phyloP scores from a whole-genome alignment of 2,113 vertebrate genomes.

The Cyprinodon brontotheroides region DNA sequence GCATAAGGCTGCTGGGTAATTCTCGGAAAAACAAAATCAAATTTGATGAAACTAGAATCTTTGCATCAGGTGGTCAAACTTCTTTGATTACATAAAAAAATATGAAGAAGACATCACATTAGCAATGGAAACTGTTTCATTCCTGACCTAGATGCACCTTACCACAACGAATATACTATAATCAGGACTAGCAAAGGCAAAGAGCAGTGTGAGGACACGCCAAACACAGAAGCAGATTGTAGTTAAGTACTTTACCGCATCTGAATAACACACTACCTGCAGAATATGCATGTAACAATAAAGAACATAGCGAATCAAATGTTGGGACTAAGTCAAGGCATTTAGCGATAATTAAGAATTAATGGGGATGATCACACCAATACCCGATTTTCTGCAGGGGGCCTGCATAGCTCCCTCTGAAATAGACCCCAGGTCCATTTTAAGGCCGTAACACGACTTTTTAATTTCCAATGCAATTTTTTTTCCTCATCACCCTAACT shows the following conservation, averaged over 20 bases:
- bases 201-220: neutral
- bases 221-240: neutral
- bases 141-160: conserved; percentile 18
- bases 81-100: neutral
- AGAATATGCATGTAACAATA: neutral
- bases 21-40: neutral
- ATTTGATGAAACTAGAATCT: neutral
- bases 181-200: conserved; percentile 39
- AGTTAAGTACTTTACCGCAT: no score
- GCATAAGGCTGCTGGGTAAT: neutral
- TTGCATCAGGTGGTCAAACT: neutral
- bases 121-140: conserved; percentile 54
- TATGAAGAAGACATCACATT: conserved; percentile 14
- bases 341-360: no score
- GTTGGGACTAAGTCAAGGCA: no score
- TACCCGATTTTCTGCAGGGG: no score
- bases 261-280: no score
- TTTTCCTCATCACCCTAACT: no score
- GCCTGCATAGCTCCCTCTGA: no score
- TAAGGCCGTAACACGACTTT: no score
- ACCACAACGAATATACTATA: conserved; percentile 36
- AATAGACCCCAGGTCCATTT: no score
- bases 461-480: no score
- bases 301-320: neutral
- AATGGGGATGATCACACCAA: no score